phyloP scores from a whole-genome alignment of 1,140 invertebrate genomes.

The Cydia fagiglandana region DNA sequence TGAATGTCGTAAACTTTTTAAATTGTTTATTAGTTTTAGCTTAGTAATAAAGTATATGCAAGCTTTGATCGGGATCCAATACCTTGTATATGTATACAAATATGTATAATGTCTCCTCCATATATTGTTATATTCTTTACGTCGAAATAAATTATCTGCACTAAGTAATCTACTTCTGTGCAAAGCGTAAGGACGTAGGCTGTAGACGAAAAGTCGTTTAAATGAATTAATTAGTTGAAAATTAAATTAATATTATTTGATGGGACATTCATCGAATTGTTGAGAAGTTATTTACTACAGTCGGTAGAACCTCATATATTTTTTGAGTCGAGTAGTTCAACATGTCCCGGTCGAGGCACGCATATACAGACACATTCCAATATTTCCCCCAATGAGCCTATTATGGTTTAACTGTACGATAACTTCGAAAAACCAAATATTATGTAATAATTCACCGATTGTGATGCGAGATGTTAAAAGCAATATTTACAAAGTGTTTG shows the following conservation, averaged over 20 bases:
- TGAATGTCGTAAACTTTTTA: not conserved
- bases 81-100: not conserved
- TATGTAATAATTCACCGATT: no score
- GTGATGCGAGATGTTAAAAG: constrained; percentile 12
- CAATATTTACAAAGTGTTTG: constrained; percentile 14
- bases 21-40: not conserved
- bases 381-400: not conserved
- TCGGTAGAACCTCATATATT: not conserved
- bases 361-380: not conserved
- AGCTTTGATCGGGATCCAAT: not conserved
- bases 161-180: not conserved
- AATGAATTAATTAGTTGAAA: no score
- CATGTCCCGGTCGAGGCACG: not conserved
- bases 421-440: no score
- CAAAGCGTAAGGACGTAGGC: not conserved
- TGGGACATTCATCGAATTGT: no score
- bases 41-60: not conserved
- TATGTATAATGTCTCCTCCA: no score
- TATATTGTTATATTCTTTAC: no score
- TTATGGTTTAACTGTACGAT: no score
- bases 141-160: no score
- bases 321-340: not conserved
- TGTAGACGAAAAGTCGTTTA: no score
- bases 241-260: no score
- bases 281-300: no score